Percentiles rank a stretch among this genome's conserved stretches.
These are phyloP conservation scores for Mastigias papua DNA, from an alignment of 30 jellyfish, hydroid and myxozoan genomes.

Conservation along the genomic window DNA sequence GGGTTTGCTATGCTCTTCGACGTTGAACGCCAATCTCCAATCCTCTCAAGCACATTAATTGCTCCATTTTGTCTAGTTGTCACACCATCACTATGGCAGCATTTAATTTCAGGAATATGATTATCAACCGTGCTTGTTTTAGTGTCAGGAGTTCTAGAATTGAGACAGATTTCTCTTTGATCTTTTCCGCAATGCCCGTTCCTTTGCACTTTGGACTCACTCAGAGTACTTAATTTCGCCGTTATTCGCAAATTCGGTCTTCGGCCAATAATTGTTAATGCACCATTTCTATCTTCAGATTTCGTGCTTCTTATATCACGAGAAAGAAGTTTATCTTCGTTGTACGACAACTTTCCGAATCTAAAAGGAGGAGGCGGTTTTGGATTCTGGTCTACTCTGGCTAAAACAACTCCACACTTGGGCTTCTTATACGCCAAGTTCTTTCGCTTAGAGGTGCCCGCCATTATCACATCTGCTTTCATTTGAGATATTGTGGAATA, in stretches of 20 bases:
- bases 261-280: not conserved
- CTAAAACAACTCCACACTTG: not conserved
- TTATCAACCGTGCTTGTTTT: not conserved
- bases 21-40: not conserved
- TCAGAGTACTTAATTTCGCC: not conserved
- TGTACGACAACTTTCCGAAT: slow-evolving; percentile 56
- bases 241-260: slow-evolving; percentile 14
- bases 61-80: not conserved
- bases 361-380: slow-evolving; percentile 79
- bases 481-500: not conserved
- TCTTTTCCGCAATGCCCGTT: slow-evolving; percentile 2
- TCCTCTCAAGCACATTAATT: not conserved
- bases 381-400: not conserved
- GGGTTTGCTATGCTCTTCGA: not conserved
- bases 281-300: not conserved
- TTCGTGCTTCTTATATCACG: slow-evolving; percentile 7
- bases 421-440: slow-evolving; percentile 13
- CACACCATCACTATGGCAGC: not conserved
- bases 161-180: not conserved
- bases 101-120: not conserved
- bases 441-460: slow-evolving; percentile 29
- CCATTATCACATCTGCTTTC: slow-evolving; percentile 23
- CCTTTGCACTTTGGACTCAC: not conserved
- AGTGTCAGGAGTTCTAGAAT: not conserved
- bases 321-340: slow-evolving; percentile 36